phyloP scores from a whole-genome alignment of 2,113 vertebrate species.

The Solea senegalensis region DNA sequence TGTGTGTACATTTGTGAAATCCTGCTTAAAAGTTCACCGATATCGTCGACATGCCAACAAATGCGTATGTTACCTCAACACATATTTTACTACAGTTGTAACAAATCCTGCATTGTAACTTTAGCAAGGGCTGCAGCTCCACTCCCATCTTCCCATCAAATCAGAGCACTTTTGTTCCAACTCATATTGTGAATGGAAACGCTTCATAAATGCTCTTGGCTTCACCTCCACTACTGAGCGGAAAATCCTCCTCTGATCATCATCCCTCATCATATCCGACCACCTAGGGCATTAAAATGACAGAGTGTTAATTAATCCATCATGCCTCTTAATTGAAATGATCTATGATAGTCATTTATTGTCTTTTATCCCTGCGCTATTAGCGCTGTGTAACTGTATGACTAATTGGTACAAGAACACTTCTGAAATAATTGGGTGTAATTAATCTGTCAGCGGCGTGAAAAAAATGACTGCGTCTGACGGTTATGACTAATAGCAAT shows the following conservation, averaged over 20 bases:
- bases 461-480: slow-evolving; percentile 72
- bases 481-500: slow-evolving; percentile 80
- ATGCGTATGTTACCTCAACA: too few relatives aligned
- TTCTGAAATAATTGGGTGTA: slow-evolving; percentile 82
- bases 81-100: too few relatives aligned
- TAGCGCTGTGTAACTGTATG: slow-evolving; percentile 80
- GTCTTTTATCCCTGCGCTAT: slow-evolving; percentile 78
- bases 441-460: slow-evolving; percentile 80
- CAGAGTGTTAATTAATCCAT: slow-evolving; percentile 80
- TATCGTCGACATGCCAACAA: too few relatives aligned
- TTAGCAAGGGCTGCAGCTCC: too few relatives aligned
- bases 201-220: slow-evolving; percentile 42
- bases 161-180: neutral
- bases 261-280: slow-evolving; percentile 63
- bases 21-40: too few relatives aligned
- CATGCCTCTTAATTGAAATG: slow-evolving; percentile 80
- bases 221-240: slow-evolving; percentile 40
- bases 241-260: slow-evolving; percentile 56
- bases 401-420: slow-evolving; percentile 81
- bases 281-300: slow-evolving; percentile 73
- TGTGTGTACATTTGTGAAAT: too few relatives aligned
- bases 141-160: neutral
- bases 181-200: slow-evolving; percentile 19
- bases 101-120: too few relatives aligned
- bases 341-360: slow-evolving; percentile 84